These are phyloP conservation scores for Silurus lanzhouensis DNA, from an alignment of 2,797 vertebrate genomes.

Conservation along the genomic window DNA sequence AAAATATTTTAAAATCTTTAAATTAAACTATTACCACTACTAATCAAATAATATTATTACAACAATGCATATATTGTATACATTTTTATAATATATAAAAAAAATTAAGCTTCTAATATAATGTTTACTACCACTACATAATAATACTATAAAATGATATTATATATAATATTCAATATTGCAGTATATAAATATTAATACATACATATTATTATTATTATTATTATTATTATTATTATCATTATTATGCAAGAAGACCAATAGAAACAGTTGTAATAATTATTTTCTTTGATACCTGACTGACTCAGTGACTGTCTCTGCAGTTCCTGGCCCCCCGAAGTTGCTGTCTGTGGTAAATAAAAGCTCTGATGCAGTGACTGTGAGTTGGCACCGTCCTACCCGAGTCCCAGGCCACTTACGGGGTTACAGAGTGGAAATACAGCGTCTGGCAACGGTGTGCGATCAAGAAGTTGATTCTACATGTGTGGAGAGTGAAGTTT, in stretches of 20 bases:
- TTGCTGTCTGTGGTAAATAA: conserved; percentile 76
- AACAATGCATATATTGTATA: too few species aligned
- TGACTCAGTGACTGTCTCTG: conserved; percentile 30
- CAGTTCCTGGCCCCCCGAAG: conserved; percentile 86
- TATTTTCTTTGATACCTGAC: not conserved
- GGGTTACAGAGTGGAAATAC: conserved; percentile 83
- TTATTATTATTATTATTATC: too few species aligned
- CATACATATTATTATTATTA: too few species aligned
- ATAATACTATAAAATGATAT: too few species aligned
- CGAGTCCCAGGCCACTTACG: conserved; percentile 83
- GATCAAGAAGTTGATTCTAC: conserved; percentile 65
- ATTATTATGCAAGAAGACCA: not conserved
- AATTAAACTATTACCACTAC: too few species aligned
- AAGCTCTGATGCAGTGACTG: conserved; percentile 82
- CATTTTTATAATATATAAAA: too few species aligned
- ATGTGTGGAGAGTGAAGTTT: conserved; percentile 77
- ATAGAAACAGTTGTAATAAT: not conserved
- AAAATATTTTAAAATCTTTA: too few species aligned
- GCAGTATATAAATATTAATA: too few species aligned
- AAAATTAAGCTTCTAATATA: too few species aligned
- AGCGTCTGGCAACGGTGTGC: conserved; percentile 78
- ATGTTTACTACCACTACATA: too few species aligned
- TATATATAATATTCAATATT: too few species aligned
- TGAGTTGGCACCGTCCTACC: conserved; percentile 83
- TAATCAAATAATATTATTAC: too few species aligned